These are phyloP conservation scores for Peromyscus maniculatus DNA, from an alignment of 2,113 vertebrate genomes.

Conservation along the genomic window DNA sequence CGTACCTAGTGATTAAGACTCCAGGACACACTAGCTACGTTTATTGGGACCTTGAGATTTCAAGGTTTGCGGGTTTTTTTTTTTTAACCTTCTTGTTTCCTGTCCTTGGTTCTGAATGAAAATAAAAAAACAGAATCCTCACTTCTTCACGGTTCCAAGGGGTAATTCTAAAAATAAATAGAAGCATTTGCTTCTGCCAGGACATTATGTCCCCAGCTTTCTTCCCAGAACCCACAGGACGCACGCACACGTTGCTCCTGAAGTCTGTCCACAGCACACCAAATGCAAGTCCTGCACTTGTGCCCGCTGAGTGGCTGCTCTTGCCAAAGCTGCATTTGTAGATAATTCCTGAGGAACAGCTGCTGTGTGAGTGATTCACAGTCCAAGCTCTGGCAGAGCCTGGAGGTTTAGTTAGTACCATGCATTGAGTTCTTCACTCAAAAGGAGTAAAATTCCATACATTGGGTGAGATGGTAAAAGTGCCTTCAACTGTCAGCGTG, in stretches of 20 bases:
- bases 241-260: conserved; percentile 33
- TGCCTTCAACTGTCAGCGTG: background rate
- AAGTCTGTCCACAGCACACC: conserved; percentile 62
- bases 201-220: conserved; percentile 73
- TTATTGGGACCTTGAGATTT: conserved; percentile 69
- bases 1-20: conserved; percentile 74
- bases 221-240: conserved; percentile 72
- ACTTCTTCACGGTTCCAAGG: conserved; percentile 72
- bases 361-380: conserved; percentile 51
- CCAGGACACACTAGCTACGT: conserved; percentile 28
- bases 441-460: conserved; percentile 44
- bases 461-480: background rate
- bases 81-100: conserved; percentile 73
- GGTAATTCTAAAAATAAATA: conserved; percentile 81
- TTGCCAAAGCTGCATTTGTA: conserved; percentile 49
- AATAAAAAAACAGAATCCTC: conserved; percentile 25
- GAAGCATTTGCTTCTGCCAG: conserved; percentile 74
- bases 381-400: background rate
- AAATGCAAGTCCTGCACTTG: conserved; percentile 52
- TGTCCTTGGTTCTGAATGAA: conserved; percentile 72
- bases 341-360: conserved; percentile 51
- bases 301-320: conserved; percentile 19
- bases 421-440: conserved; percentile 51
- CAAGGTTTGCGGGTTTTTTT: conserved; percentile 19
- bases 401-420: conserved; percentile 49